Evolutionary conservation across 2,113 vertebrate species (phyloP).

Genomic region (Camarhynchus parvulus): DNA sequence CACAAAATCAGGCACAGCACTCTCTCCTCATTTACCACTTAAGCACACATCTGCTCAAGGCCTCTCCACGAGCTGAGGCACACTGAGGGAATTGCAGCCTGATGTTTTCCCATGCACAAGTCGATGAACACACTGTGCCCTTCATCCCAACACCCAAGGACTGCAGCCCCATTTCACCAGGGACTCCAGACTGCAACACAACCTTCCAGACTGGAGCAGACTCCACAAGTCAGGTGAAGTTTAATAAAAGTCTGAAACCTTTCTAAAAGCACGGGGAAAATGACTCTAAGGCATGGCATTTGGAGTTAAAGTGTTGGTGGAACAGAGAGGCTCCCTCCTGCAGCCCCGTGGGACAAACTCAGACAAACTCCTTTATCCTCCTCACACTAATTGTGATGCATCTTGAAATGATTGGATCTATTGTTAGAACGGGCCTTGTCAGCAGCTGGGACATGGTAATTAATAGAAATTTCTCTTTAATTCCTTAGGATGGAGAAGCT

Average conservation of each 20-base stretch:
- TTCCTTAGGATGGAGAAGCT: slow-evolving; percentile 77
- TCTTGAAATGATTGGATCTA: slow-evolving; percentile 72
- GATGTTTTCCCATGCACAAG: not conserved
- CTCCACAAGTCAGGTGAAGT: slow-evolving; percentile 55
- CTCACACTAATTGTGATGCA: slow-evolving; percentile 82
- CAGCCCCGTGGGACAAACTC: slow-evolving; percentile 71
- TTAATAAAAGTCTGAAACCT: slow-evolving; percentile 83
- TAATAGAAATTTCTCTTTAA: slow-evolving; percentile 78
- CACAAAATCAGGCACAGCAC: not conserved
- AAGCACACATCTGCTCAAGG: not conserved
- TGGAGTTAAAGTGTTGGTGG: slow-evolving; percentile 47
- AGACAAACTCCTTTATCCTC: slow-evolving; percentile 85
- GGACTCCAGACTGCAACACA: not conserved
- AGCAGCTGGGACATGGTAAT: slow-evolving; percentile 65
- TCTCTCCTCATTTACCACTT: not conserved
- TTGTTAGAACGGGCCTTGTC: slow-evolving; percentile 85
- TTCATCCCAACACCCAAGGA: not conserved
- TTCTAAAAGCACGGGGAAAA: slow-evolving; percentile 71
- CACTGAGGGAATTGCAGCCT: not conserved
- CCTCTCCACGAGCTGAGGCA: not conserved
- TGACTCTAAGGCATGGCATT: slow-evolving; percentile 75
- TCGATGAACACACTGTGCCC: not conserved
- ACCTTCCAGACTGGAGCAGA: not conserved
- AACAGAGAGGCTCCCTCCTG: not conserved
- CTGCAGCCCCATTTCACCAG: not conserved